phyloP scores from a whole-genome alignment of 2,888 invertebrate species.

The Heteromyza rotundicornis region DNA sequence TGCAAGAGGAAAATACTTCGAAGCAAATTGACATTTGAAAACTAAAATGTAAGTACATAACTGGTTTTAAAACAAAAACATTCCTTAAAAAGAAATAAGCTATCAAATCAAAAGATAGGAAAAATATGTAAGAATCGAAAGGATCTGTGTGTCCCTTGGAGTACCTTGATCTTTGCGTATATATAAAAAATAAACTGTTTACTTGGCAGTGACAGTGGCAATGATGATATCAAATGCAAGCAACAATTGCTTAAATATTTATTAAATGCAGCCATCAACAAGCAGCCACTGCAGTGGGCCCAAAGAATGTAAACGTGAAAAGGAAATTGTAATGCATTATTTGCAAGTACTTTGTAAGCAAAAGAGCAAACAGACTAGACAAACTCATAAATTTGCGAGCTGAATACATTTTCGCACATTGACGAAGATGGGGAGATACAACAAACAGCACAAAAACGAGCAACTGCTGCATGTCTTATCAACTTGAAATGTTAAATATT shows the following conservation, averaged over 20 bases:
- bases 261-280: slow-evolving; percentile 1
- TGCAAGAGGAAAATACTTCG: no score
- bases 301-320: not conserved
- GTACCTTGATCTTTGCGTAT: no score
- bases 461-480: not conserved
- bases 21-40: no score
- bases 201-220: slow-evolving; percentile 16
- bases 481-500: not conserved
- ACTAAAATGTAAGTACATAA: no score
- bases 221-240: not conserved
- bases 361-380: not conserved
- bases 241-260: slow-evolving; percentile 5
- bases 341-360: not conserved
- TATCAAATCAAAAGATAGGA: no score
- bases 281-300: not conserved
- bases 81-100: no score
- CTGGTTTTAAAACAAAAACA: no score
- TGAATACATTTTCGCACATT: not conserved
- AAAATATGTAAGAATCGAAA: no score
- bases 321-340: slow-evolving; percentile 2
- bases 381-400: not conserved
- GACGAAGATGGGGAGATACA: not conserved
- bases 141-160: no score
- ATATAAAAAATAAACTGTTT: slow-evolving; percentile 15
- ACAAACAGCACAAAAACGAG: not conserved